phyloP scores from a whole-genome alignment of 2,797 vertebrate species.

The Cryptoprocta ferox region DNA sequence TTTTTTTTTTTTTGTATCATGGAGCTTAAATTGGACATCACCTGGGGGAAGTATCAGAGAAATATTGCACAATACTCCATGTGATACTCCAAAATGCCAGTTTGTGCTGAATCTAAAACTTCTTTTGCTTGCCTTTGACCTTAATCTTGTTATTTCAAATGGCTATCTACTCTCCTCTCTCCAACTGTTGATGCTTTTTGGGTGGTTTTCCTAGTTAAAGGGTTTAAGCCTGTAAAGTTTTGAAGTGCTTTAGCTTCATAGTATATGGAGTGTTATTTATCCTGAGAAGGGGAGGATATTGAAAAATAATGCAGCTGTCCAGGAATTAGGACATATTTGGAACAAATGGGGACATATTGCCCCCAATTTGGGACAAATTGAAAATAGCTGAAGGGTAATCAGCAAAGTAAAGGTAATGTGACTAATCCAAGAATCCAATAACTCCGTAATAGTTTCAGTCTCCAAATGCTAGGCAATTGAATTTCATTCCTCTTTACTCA shows the following conservation, averaged over 20 bases:
- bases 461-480: background rate
- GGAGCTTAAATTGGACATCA: background rate
- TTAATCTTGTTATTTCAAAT: background rate
- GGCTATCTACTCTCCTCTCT: background rate
- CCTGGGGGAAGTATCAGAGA: background rate
- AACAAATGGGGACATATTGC: background rate
- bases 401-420: background rate
- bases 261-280: background rate
- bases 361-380: background rate
- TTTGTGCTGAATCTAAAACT: background rate
- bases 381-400: background rate
- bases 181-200: background rate
- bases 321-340: background rate
- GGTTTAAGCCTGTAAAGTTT: background rate
- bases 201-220: background rate
- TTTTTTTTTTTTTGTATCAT: background rate
- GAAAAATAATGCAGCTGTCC: background rate
- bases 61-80: background rate
- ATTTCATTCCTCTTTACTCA: background rate
- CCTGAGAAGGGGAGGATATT: background rate
- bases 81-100: background rate
- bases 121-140: background rate
- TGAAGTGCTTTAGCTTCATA: background rate
- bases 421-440: background rate
- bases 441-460: background rate